Evolutionary conservation across 2,113 vertebrate species (phyloP), one percentile per base, ranked within the genome.

Genomic region (Sigmodon hispidus): DNA sequence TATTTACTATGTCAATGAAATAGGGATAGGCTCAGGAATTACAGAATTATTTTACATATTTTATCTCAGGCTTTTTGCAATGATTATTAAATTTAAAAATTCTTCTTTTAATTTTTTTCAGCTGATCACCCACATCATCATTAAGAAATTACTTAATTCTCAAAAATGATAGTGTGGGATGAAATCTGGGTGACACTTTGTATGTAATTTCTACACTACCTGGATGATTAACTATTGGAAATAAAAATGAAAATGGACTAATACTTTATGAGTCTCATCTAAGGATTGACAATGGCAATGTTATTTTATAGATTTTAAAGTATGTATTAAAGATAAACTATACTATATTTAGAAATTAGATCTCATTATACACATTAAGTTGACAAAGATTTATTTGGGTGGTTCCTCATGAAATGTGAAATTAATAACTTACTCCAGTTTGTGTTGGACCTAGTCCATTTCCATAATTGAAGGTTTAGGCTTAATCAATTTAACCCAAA

Each of bases 11-110:
- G 88, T 96, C 98, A 97, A 96, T 94, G 96, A 97, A 98, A 98
- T 97, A 80, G 97, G 98, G 98, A 98, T 96, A 97, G 98, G 98
- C 91, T 91, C 86, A 94, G 57, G 94, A 96, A 94, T 96, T 96
- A 95, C 79, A 97, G 94, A 87, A 93, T 97, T 69, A 97, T 98
- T 97, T 96, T 95, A 98, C 96, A 98, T 97, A 97, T 88, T 96
- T 97, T 87, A 97, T 91, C 43, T 65, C 48, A 76, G 94, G 6
- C 1, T 50, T 93, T 96, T 93, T 48, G 22, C 81, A 96, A 90
- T 90, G 15, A 84, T 45, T 88, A 79, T 96, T 85, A n/a, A n/a
- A n/a, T 89, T 36, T 50, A 21, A 34, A 43, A 94, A 95, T 96
- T 92, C 89, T 76, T 70, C 88, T 95, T 96, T 86, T 61, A 86